Conservation (phyloP, 2,888 invertebrate genomes). For the Beris morrisii region DNA sequence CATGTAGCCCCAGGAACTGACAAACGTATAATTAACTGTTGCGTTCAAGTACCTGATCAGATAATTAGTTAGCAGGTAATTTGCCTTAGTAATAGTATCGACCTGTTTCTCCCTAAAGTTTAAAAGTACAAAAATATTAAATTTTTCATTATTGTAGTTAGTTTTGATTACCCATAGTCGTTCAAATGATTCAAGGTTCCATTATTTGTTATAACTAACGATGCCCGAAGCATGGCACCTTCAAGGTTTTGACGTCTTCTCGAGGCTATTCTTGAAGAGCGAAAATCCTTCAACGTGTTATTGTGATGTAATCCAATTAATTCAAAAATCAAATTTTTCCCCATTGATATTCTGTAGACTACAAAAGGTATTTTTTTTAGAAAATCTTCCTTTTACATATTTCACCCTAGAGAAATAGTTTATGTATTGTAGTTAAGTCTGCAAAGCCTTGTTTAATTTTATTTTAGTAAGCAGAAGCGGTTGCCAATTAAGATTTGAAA, state of each 20-base stretch:
- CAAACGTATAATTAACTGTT: conserved; percentile 59
- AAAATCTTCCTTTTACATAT: not conserved
- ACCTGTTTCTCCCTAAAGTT: conserved; percentile 54
- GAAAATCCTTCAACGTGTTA: conserved; percentile 34
- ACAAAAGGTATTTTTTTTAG: not conserved
- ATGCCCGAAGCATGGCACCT: conserved; percentile 58
- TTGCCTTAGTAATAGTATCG: conserved; percentile 68
- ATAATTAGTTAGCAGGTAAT: conserved; percentile 63
- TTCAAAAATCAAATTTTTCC: conserved; percentile 37
- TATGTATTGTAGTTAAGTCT: no score
- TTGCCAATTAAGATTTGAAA: no score
- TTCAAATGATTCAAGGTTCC: conserved; percentile 63
- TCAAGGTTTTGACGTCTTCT: conserved; percentile 57
- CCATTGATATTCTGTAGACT: conserved; percentile 41
- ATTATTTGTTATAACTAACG: conserved; percentile 64
- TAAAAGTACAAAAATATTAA: not conserved
- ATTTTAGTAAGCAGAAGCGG: not conserved
- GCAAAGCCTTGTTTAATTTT: no score
- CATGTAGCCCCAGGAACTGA: conserved; percentile 65
- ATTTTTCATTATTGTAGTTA: not conserved
- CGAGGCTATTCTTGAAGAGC: conserved; percentile 29
- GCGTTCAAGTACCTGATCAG: conserved; percentile 63
- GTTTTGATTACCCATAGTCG: conserved; percentile 58
- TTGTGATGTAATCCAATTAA: conserved; percentile 39
- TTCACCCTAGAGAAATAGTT: no score